phyloP scores from a whole-genome alignment of 2,797 vertebrate genomes.

The Capromys pilorides region DNA sequence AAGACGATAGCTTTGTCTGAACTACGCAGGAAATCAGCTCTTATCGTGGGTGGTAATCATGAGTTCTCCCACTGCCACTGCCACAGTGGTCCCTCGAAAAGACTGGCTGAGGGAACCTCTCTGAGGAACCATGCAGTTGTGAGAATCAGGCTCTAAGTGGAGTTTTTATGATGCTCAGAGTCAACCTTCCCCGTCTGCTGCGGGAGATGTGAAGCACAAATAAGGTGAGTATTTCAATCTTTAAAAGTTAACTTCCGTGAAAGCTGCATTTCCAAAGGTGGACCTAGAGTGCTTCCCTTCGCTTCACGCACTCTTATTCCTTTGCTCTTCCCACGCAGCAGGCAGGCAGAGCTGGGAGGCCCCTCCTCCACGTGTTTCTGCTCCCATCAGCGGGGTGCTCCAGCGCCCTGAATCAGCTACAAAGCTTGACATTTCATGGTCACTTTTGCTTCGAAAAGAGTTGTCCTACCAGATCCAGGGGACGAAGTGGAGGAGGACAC shows the following conservation, averaged over 20 bases:
- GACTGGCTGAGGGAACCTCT: not conserved
- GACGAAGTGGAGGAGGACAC: not conserved
- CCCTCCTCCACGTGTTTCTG: not conserved
- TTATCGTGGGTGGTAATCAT: not conserved
- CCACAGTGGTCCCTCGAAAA: conserved; percentile 11
- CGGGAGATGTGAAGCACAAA: not conserved
- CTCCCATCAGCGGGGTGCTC: not conserved
- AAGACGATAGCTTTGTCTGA: not conserved
- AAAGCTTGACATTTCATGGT: not conserved
- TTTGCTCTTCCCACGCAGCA: fast-evolving
- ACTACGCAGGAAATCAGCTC: not conserved
- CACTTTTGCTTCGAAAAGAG: not conserved
- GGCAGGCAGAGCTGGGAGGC: not conserved
- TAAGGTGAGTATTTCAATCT: not conserved
- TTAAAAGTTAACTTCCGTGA: not conserved
- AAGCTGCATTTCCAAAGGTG: not conserved
- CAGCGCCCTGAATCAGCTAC: not conserved
- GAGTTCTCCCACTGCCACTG: not conserved
- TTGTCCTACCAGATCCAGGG: not conserved
- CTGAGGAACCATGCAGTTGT: not conserved
- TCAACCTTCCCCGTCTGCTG: not conserved
- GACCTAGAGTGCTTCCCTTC: too few relatives aligned
- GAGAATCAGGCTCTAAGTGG: not conserved
- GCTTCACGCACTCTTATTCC: fast-evolving
- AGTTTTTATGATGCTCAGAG: not conserved